Evolutionary conservation across 2,797 vertebrate species (phyloP).

Genomic region (Gallinago nigripennis): DNA sequence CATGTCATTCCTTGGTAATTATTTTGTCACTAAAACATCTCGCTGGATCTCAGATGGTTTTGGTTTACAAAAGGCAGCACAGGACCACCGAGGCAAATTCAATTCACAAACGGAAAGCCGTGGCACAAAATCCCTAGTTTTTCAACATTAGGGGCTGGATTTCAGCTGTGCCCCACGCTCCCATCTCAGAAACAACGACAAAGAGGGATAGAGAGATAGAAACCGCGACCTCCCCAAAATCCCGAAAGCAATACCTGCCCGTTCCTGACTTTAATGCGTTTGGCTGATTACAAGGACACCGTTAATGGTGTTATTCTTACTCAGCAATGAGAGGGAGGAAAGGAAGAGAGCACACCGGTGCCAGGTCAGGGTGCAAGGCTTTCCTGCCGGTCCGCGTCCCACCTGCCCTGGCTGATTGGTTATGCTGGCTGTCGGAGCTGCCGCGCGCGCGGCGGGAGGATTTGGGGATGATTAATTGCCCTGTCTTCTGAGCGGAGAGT

Average conservation of each 20-base stretch:
- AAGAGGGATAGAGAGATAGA: not conserved
- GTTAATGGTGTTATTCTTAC: constrained; percentile 56
- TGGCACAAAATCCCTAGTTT: not conserved
- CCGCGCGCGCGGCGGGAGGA: constrained; percentile 86
- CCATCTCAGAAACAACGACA: not conserved
- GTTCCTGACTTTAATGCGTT: not conserved
- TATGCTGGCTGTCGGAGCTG: constrained; percentile 83
- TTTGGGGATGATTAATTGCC: constrained; percentile 96
- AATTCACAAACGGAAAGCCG: not conserved
- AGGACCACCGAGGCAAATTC: not conserved
- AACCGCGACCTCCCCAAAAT: not conserved
- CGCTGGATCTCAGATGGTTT: not conserved
- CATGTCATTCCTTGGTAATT: not conserved
- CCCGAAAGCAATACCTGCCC: constrained; percentile 46
- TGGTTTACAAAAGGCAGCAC: not conserved
- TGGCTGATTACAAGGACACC: constrained; percentile 42
- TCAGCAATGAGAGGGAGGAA: not conserved
- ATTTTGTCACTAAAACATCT: constrained; percentile 1
- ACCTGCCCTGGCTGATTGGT: constrained; percentile 89
- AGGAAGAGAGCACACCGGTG: constrained; percentile 51
- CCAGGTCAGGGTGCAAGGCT: constrained; percentile 73
- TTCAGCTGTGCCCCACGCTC: not conserved
- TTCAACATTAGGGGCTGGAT: rapidly evolving
- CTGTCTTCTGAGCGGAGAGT: constrained; percentile 89
- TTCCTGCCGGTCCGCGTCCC: constrained; percentile 84